Conservation (phyloP, 2,888 invertebrate genomes). For the Pterostichus madidus region DNA sequence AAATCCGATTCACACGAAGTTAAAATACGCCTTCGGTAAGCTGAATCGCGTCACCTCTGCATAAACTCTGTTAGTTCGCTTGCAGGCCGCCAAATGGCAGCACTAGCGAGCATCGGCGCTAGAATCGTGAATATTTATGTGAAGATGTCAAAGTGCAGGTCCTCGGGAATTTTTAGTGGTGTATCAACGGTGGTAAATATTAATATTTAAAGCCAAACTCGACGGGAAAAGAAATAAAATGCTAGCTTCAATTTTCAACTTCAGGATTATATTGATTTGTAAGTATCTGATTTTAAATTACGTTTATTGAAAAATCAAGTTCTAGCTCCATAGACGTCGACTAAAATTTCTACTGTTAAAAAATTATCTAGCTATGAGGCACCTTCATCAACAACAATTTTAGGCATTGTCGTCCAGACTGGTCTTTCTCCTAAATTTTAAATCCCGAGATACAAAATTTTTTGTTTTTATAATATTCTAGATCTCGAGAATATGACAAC, state of each 20-base stretch:
- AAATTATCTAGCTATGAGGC: background rate
- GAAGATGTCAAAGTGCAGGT: conserved; percentile 52
- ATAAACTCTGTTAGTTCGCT: conserved; percentile 19
- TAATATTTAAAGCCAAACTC: conserved; percentile 41
- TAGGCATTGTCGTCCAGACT: too few relatives aligned
- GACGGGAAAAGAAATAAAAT: conserved; percentile 13
- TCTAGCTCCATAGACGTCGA: background rate
- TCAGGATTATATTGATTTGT: conserved; percentile 27
- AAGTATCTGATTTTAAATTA: background rate
- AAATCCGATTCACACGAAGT: conserved; percentile 7
- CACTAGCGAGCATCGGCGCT: background rate
- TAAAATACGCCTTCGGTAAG: conserved; percentile 26
- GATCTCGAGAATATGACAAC: too few relatives aligned
- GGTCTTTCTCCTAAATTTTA: too few relatives aligned
- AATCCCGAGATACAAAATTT: too few relatives aligned
- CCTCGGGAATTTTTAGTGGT: conserved; percentile 57
- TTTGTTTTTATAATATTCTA: too few relatives aligned
- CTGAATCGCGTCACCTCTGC: conserved; percentile 25
- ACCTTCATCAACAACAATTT: too few relatives aligned
- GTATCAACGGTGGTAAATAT: conserved; percentile 51
- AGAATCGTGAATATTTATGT: conserved; percentile 51
- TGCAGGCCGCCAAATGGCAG: background rate
- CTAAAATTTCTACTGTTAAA: background rate
- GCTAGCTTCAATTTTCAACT: conserved; percentile 3
- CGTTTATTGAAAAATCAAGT: background rate